These are phyloP conservation scores for Vulpes lagopus DNA, from an alignment of 2,113 vertebrate genomes.

Conservation along the genomic window DNA sequence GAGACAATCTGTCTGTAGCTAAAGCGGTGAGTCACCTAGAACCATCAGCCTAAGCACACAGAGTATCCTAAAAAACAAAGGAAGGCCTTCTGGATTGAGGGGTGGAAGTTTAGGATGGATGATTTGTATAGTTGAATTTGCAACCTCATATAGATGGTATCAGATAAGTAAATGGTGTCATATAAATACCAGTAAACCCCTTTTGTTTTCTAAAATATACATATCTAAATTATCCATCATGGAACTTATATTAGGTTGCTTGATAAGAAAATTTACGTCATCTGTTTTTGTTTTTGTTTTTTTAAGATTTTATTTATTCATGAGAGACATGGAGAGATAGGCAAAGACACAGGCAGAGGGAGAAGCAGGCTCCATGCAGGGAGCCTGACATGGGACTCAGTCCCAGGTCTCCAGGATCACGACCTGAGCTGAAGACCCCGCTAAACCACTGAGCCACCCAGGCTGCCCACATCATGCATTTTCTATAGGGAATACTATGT, in stretches of 20 bases:
- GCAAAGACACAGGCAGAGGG: too few species aligned
- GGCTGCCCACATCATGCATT: neutral
- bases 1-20: slow-evolving; percentile 94
- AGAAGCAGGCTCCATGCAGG: too few species aligned
- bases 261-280: neutral
- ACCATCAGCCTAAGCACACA: neutral
- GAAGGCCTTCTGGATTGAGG: slow-evolving; percentile 8
- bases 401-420: too few species aligned
- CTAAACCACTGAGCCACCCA: too few species aligned
- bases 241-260: neutral
- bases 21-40: slow-evolving; percentile 90
- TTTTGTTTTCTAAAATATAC: neutral
- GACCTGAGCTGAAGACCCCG: too few species aligned
- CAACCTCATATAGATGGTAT: neutral
- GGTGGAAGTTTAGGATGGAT: neutral
- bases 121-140: neutral
- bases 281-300: neutral
- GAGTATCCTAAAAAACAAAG: neutral
- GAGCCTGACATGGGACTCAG: too few species aligned
- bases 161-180: slow-evolving; percentile 20
- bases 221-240: neutral
- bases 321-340: too few species aligned
- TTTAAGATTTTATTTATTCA: too few species aligned
- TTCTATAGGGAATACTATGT: neutral
- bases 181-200: neutral